Conservation (phyloP, 2,888 invertebrate species). For the Campoplex capitator region DNA sequence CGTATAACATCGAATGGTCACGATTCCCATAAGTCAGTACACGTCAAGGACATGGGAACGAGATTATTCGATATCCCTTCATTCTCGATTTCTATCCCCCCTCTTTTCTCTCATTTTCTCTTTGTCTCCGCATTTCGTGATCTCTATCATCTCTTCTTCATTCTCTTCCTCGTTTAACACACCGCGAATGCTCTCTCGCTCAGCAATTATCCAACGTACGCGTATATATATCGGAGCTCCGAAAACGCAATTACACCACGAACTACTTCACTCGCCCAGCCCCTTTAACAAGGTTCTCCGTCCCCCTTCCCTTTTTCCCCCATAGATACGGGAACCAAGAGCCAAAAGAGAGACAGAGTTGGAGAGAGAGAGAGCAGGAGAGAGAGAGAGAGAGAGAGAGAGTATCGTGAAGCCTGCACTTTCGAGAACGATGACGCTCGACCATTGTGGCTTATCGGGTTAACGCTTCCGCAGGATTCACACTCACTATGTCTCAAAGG, state of each 20-base stretch:
- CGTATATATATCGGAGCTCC: constrained; percentile 46
- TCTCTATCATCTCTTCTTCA: constrained; percentile 43
- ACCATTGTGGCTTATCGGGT: constrained; percentile 55
- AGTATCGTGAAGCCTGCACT: constrained; percentile 36
- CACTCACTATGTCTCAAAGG: constrained; percentile 50
- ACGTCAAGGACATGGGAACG: constrained; percentile 37
- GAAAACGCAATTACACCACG: constrained; percentile 67
- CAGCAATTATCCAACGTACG: constrained; percentile 62
- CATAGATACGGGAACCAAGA: constrained; percentile 6
- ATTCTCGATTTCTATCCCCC: not conserved
- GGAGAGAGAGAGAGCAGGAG: constrained; percentile 47
- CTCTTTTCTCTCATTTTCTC: not conserved
- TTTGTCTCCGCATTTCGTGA: constrained; percentile 8
- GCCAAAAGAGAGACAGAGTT: constrained; percentile 9
- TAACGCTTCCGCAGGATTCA: constrained; percentile 56
- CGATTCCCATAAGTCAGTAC: constrained; percentile 71
- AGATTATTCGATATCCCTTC: constrained; percentile 66
- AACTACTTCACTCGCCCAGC: constrained; percentile 60
- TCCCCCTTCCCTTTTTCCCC: constrained; percentile 5
- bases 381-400: constrained; percentile 23
- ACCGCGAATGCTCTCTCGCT: constrained; percentile 37
- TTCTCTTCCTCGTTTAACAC: constrained; percentile 34
- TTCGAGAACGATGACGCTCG: constrained; percentile 31
- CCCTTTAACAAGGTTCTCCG: constrained; percentile 57
- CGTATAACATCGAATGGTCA: constrained; percentile 20